Conservation (phyloP, 2,113 vertebrate genomes). For the Xerus inauris region DNA sequence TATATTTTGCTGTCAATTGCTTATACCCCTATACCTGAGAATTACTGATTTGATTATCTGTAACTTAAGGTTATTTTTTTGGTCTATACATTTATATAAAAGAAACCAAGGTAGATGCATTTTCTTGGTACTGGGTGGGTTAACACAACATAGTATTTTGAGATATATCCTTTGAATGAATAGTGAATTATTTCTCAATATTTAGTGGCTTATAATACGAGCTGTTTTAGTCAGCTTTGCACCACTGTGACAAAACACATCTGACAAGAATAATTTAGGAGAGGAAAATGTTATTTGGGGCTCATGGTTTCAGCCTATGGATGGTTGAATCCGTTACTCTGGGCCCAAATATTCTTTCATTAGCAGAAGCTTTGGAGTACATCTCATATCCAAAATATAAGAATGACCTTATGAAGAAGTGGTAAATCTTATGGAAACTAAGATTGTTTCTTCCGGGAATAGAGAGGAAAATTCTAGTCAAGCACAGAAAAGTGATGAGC, state of each 20-base stretch:
- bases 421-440: conserved; percentile 97
- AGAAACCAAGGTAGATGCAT: too few relatives aligned
- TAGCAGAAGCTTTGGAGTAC: too few relatives aligned
- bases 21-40: not conserved
- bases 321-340: too few relatives aligned
- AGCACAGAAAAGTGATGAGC: conserved; percentile 91
- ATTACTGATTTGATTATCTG: not conserved
- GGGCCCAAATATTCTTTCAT: too few relatives aligned
- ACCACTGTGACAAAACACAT: too few relatives aligned
- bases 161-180: not conserved
- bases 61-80: not conserved
- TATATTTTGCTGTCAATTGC: not conserved
- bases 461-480: conserved; percentile 91
- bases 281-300: too few relatives aligned
- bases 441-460: conserved; percentile 99
- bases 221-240: too few relatives aligned
- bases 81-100: not conserved
- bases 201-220: not conserved
- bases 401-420: conserved; percentile 95
- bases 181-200: not conserved
- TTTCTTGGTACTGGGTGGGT: not conserved
- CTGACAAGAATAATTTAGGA: too few relatives aligned
- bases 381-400: not conserved
- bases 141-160: not conserved
- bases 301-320: too few relatives aligned